Evolutionary conservation across 2,888 invertebrate species (phyloP).

Genomic region (Listrodromus nycthemerus): DNA sequence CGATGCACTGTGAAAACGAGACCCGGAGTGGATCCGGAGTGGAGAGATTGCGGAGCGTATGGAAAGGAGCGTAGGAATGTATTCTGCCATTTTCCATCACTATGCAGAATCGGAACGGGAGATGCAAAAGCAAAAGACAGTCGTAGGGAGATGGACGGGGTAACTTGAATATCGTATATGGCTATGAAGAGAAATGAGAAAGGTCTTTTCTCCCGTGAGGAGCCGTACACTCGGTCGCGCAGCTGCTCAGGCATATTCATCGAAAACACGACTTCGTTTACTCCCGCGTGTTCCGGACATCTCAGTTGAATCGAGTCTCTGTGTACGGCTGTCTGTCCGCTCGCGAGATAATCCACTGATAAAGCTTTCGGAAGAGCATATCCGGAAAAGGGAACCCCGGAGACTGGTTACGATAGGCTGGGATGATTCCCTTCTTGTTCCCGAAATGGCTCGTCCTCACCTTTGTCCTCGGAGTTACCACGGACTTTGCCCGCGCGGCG

Average conservation of each 20-base stretch:
- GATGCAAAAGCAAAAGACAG: slow-evolving; percentile 3
- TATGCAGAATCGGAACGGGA: background rate
- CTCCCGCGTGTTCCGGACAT: slow-evolving; percentile 22
- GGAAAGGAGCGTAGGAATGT: slow-evolving; percentile 7
- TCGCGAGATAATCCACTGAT: slow-evolving; percentile 65
- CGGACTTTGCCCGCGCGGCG: slow-evolving; percentile 9
- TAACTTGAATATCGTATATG: slow-evolving; percentile 25
- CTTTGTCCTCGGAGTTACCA: slow-evolving; percentile 35
- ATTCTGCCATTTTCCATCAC: background rate
- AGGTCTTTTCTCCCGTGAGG: slow-evolving; percentile 26
- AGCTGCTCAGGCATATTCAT: slow-evolving; percentile 29
- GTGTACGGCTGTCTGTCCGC: slow-evolving; percentile 47
- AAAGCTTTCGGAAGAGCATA: slow-evolving; percentile 56
- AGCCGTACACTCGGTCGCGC: background rate
- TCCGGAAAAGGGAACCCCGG: slow-evolving; percentile 22
- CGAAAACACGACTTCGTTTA: slow-evolving; percentile 48
- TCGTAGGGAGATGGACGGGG: background rate
- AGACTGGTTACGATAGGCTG: slow-evolving; percentile 20
- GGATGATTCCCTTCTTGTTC: slow-evolving; percentile 49
- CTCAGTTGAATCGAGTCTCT: background rate
- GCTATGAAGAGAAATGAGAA: slow-evolving; percentile 50
- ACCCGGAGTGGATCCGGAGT: slow-evolving; percentile 11
- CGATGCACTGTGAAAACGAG: slow-evolving; percentile 33
- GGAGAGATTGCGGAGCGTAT: background rate
- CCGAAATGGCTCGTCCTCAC: slow-evolving; percentile 1